phyloP scores from a whole-genome alignment of 2,888 invertebrate genomes.

The Epistrophe grossulariae region DNA sequence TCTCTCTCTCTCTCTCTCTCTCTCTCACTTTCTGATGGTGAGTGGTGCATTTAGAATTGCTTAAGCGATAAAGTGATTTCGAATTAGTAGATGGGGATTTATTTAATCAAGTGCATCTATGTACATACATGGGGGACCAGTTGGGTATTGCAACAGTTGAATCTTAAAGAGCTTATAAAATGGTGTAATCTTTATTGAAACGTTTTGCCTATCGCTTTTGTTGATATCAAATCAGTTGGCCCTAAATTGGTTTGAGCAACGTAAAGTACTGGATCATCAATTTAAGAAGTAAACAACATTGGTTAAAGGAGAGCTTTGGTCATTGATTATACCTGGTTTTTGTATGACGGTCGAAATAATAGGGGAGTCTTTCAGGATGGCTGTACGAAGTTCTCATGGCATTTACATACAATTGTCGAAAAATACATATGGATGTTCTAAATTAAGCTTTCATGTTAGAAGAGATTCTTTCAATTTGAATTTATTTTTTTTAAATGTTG shows the following conservation, averaged over 20 bases:
- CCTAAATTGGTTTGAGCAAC: background rate
- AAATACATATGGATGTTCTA: too few relatives aligned
- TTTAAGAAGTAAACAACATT: background rate
- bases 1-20: too few relatives aligned
- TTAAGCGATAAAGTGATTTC: slow-evolving; percentile 48
- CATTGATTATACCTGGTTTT: background rate
- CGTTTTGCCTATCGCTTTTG: background rate
- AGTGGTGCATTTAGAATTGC: slow-evolving; percentile 41
- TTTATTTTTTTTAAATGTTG: too few relatives aligned
- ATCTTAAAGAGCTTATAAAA: background rate
- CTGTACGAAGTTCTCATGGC: too few relatives aligned
- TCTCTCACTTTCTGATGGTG: background rate
- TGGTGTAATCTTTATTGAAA: background rate
- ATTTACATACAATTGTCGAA: too few relatives aligned
- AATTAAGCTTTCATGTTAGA: too few relatives aligned
- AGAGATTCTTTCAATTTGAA: too few relatives aligned
- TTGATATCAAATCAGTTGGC: background rate
- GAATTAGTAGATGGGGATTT: slow-evolving; percentile 60
- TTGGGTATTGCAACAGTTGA: background rate
- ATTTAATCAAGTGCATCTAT: slow-evolving; percentile 48
- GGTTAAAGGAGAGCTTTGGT: background rate
- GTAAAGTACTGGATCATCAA: background rate
- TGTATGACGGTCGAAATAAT: too few relatives aligned
- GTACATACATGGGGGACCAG: background rate
- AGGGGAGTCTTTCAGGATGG: too few relatives aligned